A percentile compares a stretch with the other conserved stretches of the same genome.
Evolutionary conservation across 1,140 invertebrate species (phyloP).

Genomic region (Telenomus remus): DNA sequence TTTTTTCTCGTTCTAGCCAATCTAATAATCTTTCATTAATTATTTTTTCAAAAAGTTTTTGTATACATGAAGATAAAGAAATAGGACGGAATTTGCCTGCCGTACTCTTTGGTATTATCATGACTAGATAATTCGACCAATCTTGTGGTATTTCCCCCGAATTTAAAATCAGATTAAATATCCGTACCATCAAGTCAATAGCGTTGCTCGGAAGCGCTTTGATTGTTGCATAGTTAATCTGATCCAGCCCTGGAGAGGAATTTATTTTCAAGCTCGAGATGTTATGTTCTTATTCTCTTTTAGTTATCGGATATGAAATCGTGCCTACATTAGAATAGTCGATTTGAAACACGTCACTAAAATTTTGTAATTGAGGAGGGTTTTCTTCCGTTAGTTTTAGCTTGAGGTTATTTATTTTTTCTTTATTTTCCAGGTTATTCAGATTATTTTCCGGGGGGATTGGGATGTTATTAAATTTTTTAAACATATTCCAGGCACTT

Average conservation of each 20-base stretch:
- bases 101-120: neutral
- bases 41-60: constrained; percentile 6
- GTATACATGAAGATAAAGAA: neutral
- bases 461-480: neutral
- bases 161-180: neutral
- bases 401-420: too few species aligned
- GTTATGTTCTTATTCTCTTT: too few species aligned
- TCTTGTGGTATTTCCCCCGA: neutral
- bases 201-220: neutral
- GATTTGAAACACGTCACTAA: too few species aligned
- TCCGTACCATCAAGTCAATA: constrained; percentile 1
- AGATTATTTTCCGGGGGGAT: neutral
- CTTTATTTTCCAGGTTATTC: too few species aligned
- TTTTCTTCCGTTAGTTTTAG: too few species aligned
- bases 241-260: neutral
- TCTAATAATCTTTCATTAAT: neutral
- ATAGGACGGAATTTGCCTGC: neutral
- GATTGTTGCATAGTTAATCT: neutral
- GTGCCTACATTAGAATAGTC: too few species aligned
- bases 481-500: neutral
- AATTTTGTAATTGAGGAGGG: too few species aligned
- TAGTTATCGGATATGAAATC: too few species aligned
- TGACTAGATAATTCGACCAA: neutral
- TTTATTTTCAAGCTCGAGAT: neutral
- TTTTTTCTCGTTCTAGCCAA: neutral